phyloP scores from a whole-genome alignment of 2,888 invertebrate species.

The Maniola hyperantus region DNA sequence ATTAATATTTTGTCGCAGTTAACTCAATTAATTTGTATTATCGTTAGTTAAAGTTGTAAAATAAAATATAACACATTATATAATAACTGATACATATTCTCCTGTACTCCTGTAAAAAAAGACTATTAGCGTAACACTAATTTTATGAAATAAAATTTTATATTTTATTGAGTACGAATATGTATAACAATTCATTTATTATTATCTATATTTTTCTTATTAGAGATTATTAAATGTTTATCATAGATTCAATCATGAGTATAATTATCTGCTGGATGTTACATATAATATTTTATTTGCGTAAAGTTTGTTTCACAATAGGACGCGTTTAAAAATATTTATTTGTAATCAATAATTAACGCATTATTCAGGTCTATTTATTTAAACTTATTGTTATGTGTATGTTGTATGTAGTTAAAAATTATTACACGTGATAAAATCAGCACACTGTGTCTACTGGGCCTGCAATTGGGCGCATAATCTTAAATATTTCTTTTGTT shows the following conservation, averaged over 20 bases:
- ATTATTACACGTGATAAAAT: neutral
- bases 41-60: neutral
- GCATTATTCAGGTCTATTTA: too few relatives aligned
- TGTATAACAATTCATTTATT: too few relatives aligned
- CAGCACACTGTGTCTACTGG: neutral
- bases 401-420: neutral
- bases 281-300: too few relatives aligned
- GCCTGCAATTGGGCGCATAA: slow-evolving; percentile 14
- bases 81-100: neutral
- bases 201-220: too few relatives aligned
- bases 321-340: too few relatives aligned
- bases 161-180: neutral
- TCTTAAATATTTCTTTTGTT: slow-evolving; percentile 34
- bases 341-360: too few relatives aligned
- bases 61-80: neutral
- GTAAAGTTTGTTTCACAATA: too few relatives aligned
- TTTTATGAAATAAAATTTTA: neutral
- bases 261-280: too few relatives aligned
- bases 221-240: too few relatives aligned
- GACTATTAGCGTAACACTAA: slow-evolving; percentile 3
- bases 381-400: too few relatives aligned
- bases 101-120: too few relatives aligned
- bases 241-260: too few relatives aligned
- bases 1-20: neutral
- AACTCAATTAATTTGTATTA: neutral